These are phyloP conservation scores for Leptopterna dolabrata DNA, from an alignment of 2,888 invertebrate species.

Conservation along the genomic window DNA sequence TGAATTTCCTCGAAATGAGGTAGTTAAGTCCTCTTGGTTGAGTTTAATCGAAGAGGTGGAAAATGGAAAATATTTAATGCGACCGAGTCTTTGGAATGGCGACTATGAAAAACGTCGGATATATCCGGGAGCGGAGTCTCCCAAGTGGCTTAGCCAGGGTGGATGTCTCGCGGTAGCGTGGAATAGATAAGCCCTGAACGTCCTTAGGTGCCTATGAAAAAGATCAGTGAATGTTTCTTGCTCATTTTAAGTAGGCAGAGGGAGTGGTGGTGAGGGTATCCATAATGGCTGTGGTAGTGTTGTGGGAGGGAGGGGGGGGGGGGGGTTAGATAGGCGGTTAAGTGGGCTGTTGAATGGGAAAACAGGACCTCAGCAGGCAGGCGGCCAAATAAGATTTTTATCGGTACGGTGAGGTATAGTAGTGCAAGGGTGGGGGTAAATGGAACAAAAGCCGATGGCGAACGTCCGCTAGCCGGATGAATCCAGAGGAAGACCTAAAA, in stretches of 20 bases:
- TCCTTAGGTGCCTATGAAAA: conserved; percentile 39
- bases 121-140: neutral
- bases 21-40: neutral
- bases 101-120: neutral
- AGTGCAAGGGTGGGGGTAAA: no score
- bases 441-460: neutral
- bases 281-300: neutral
- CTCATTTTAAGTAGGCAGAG: conserved; percentile 1
- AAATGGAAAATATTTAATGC: neutral
- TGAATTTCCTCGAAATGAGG: neutral
- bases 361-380: conserved; percentile 39
- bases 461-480: neutral
- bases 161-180: neutral
- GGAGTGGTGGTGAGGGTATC: neutral
- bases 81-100: neutral
- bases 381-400: conserved; percentile 47
- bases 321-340: conserved; percentile 30
- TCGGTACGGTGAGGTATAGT: neutral
- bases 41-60: neutral
- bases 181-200: conserved; percentile 4
- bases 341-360: conserved; percentile 49
- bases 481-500: neutral
- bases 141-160: neutral
- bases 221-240: conserved; percentile 48
- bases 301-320: neutral